A percentile compares a stretch with the other conserved stretches of the same genome.
phyloP scores from a whole-genome alignment of 2,113 vertebrate genomes.

The Phyllostomus discolor region DNA sequence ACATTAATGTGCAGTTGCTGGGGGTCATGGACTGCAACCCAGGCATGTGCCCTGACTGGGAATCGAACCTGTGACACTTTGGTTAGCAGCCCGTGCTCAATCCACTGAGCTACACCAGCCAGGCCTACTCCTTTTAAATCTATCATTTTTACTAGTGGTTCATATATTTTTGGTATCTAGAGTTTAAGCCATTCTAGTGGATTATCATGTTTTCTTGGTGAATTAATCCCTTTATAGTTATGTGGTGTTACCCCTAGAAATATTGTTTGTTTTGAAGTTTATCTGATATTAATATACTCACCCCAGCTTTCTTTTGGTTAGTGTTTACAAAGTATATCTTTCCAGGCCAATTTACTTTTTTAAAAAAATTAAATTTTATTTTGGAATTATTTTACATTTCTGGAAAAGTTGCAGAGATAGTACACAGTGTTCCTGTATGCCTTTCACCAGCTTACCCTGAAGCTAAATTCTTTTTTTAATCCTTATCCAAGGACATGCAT shows the following conservation, averaged over 20 bases:
- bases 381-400: slow-evolving; percentile 2
- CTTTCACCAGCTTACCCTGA: not conserved
- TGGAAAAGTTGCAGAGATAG: not conserved
- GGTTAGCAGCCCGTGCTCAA: too few species aligned
- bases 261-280: not conserved
- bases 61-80: too few species aligned
- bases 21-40: too few species aligned
- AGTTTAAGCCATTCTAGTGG: not conserved
- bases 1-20: too few species aligned
- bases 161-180: not conserved
- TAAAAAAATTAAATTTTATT: not conserved
- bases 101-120: too few species aligned
- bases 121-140: not conserved
- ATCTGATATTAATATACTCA: not conserved
- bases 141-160: not conserved
- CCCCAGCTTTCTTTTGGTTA: not conserved
- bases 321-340: not conserved
- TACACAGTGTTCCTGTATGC: not conserved
- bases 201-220: not conserved
- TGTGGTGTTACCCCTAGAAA: not conserved
- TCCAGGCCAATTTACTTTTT: not conserved
- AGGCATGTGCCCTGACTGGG: too few species aligned
- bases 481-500: too few species aligned
- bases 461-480: not conserved
- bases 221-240: not conserved